These are phyloP conservation scores for Mesaphorura yosii DNA, from an alignment of 1,140 invertebrate species.

Conservation along the genomic window DNA sequence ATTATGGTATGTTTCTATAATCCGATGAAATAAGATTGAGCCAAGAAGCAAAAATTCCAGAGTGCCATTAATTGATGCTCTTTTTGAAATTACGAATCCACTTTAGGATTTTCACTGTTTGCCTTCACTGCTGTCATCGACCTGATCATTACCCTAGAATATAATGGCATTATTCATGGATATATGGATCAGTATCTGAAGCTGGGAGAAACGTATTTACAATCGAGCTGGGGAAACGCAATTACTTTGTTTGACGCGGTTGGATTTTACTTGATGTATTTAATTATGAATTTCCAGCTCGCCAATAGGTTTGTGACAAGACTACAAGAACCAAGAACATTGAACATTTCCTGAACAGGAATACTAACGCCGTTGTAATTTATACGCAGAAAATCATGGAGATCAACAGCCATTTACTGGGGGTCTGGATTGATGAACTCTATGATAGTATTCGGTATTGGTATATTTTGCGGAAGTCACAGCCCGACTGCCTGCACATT, in stretches of 20 bases:
- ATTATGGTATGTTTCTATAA: too few relatives aligned
- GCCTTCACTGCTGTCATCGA: conserved; percentile 28
- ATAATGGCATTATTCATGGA: conserved; percentile 17
- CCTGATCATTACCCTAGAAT: conserved; percentile 27
- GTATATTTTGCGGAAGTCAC: conserved; percentile 21
- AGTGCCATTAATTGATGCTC: too few relatives aligned
- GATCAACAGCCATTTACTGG: conserved; percentile 25
- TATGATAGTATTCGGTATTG: conserved; percentile 27
- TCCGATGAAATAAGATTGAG: too few relatives aligned
- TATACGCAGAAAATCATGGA: conserved; percentile 25
- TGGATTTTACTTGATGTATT: conserved; percentile 29
- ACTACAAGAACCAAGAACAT: not conserved
- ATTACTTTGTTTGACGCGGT: conserved; percentile 29
- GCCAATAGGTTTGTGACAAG: conserved; percentile 18
- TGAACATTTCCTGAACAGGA: not conserved
- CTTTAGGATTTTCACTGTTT: conserved; percentile 21
- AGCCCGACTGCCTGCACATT: conserved; percentile 29
- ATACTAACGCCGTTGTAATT: not conserved
- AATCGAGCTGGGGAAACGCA: conserved; percentile 21
- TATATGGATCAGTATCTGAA: conserved; percentile 31
- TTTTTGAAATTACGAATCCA: too few relatives aligned
- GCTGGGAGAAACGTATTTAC: conserved; percentile 27
- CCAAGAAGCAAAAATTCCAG: too few relatives aligned
- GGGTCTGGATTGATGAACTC: conserved; percentile 26
- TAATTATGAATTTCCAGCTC: conserved; percentile 15